phyloP scores from a whole-genome alignment of 2,113 vertebrate genomes.

The Chaetodon auriga region DNA sequence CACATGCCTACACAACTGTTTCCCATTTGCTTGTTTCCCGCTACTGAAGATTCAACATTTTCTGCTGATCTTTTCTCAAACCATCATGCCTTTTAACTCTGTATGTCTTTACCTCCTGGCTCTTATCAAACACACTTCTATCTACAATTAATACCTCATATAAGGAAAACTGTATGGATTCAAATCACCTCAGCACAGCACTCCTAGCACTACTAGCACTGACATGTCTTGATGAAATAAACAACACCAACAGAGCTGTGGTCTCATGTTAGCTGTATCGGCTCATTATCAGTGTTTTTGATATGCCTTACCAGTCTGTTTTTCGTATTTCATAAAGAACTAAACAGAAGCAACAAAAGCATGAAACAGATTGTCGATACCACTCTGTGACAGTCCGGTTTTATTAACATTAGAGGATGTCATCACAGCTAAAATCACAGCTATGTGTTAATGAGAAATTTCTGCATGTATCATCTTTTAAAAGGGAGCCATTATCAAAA shows the following conservation, averaged over 20 bases:
- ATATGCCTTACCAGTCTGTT: neutral
- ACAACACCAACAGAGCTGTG: neutral
- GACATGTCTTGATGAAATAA: neutral
- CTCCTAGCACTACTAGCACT: neutral
- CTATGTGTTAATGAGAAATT: conserved; percentile 58
- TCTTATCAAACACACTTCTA: neutral
- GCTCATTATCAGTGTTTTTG: neutral
- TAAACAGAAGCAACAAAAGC: conserved; percentile 22
- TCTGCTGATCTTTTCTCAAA: neutral
- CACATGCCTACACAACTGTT: conserved; percentile 9
- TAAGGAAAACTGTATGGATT: neutral
- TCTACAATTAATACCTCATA: neutral
- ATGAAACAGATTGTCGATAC: conserved; percentile 16
- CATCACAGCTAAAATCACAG: conserved; percentile 60
- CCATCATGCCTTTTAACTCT: conserved; percentile 6
- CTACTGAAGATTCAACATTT: neutral
- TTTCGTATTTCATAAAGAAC: neutral
- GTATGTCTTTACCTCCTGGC: neutral
- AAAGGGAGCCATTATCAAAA: conserved; percentile 75
- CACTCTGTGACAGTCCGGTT: conserved; percentile 26
- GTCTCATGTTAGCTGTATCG: neutral
- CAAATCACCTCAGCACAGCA: neutral
- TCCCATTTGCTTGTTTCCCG: conserved; percentile 3
- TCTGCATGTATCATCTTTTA: conserved; percentile 63
- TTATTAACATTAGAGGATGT: conserved; percentile 49